A percentile compares a stretch with the other conserved stretches of the same genome.
Conservation (phyloP, 2,797 vertebrate species). For the Artibeus jamaicensis region DNA sequence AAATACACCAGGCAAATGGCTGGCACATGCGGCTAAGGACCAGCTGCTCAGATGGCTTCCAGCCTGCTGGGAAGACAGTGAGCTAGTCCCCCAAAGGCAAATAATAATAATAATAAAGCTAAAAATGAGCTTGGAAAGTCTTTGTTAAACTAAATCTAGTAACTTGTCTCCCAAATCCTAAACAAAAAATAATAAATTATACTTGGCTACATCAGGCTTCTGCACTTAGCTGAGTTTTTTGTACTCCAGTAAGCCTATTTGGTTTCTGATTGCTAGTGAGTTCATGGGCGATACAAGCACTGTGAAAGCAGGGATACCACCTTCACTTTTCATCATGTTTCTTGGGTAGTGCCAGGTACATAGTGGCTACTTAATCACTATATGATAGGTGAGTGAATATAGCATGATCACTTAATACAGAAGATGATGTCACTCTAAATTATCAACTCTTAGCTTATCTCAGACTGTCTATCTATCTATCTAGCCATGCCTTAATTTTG, state of each 20-base stretch:
- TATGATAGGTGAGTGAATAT: background rate
- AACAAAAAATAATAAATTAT: background rate
- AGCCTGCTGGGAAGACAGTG: constrained; percentile 12
- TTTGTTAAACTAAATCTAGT: constrained; percentile 18
- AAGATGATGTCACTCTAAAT: background rate
- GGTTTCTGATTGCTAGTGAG: background rate
- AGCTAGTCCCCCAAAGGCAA: background rate
- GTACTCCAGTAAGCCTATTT: background rate
- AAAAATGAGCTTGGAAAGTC: constrained; percentile 19
- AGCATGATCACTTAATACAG: background rate
- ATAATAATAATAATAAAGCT: background rate
- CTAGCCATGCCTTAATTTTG: background rate
- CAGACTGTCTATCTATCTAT: background rate
- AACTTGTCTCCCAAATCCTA: background rate
- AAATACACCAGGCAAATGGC: background rate
- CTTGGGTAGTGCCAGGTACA: background rate
- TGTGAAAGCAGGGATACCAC: too few relatives aligned
- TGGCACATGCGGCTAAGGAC: background rate
- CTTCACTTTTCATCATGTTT: background rate
- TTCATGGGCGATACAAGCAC: background rate
- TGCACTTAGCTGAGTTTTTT: background rate
- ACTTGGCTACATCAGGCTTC: background rate
- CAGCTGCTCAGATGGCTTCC: constrained; percentile 48
- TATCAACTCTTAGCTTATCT: background rate
- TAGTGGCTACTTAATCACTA: background rate